Conservation (phyloP, 2,888 invertebrate genomes). For the Microctonus aethiopoides region DNA sequence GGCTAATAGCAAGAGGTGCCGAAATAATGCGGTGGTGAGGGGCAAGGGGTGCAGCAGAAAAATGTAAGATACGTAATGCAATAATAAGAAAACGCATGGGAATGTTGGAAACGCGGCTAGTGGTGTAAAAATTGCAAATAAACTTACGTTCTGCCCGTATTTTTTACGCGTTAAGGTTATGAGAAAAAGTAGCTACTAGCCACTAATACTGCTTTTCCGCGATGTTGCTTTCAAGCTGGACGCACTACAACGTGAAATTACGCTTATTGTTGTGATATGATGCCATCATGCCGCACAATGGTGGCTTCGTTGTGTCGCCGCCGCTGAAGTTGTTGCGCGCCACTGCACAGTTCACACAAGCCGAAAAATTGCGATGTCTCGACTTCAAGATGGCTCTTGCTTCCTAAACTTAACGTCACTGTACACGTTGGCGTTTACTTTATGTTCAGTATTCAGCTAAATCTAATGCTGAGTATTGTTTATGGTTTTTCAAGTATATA, state of each 20-base stretch:
- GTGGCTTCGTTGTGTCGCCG: constrained; percentile 23
- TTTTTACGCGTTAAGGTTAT: constrained; percentile 1
- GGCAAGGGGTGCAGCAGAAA: too few relatives aligned
- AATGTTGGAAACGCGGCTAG: constrained; percentile 53
- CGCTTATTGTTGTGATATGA: constrained; percentile 23
- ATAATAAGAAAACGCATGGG: constrained; percentile 41
- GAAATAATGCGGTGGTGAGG: too few relatives aligned
- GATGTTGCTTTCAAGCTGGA: constrained; percentile 6
- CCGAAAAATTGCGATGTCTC: constrained; percentile 9
- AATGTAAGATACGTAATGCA: constrained; percentile 22
- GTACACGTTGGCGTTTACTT: constrained; percentile 36
- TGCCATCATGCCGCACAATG: constrained; percentile 28
- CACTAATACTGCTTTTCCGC: neutral
- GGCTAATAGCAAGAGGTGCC: too few relatives aligned
- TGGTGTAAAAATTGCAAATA: constrained; percentile 46
- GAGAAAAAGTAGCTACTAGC: constrained; percentile 9
- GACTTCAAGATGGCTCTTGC: constrained; percentile 40
- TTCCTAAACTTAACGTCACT: constrained; percentile 25
- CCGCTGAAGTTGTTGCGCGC: constrained; percentile 31
- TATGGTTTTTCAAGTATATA: neutral
- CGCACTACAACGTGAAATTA: constrained; percentile 4
- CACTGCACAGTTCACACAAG: constrained; percentile 17
- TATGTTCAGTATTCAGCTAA: constrained; percentile 23
- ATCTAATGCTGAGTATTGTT: neutral
- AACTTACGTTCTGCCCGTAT: constrained; percentile 12